Base-by-base conservation (phyloP, 2,797 vertebrate genomes). In the Ceyx erithaca region DNA sequence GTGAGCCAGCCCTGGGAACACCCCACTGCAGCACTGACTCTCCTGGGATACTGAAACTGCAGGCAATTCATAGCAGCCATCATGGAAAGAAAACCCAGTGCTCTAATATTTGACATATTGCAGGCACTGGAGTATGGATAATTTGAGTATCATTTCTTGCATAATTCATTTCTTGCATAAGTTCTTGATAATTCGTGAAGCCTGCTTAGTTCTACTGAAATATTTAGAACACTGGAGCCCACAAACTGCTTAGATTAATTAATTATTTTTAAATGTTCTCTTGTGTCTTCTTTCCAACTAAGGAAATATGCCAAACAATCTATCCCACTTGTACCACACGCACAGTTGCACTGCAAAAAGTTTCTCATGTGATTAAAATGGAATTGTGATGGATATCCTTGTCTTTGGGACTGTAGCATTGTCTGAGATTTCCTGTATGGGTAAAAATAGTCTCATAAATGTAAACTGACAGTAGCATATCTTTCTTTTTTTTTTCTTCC, bases 61-160 rank as follows among this genome's bases (percentile, higher is more conserved):
- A 57, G 64, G 26, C 14, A 64, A 7, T 70, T 72, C 37, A 33
- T 33, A 83, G 63, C 40, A 83, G 40, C 28, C 48, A 73, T 23
- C 6, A 2, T 14, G 19, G 12, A 8, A 1, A 49, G 15, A 37
- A 30, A 12, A 0, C 1, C 1, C 52, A 69, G 2, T 0, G 2
- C 16, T 59, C 30, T 40, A 43, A 41, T 64, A 25, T 25, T 45
- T 37, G 54, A 54, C 63, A 58, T 46, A n/a, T 1, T 70, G 22
- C 49, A 79, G 51, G 35, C 35, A 58, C 33, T 31, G 16, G 8
- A 17, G 10, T 46, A 66, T 35, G 14, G 28, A 81, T 78, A 79
- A 81, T 35, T n/a, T n/a, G 41, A 79, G n/a, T 70, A 31, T 41
- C 25, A 71, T 58, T 85, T 82, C 18, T 75, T 87, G 33, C 40